Evolutionary conservation across 2,888 invertebrate species (phyloP).

Genomic region (Metacarcinus magister): DNA sequence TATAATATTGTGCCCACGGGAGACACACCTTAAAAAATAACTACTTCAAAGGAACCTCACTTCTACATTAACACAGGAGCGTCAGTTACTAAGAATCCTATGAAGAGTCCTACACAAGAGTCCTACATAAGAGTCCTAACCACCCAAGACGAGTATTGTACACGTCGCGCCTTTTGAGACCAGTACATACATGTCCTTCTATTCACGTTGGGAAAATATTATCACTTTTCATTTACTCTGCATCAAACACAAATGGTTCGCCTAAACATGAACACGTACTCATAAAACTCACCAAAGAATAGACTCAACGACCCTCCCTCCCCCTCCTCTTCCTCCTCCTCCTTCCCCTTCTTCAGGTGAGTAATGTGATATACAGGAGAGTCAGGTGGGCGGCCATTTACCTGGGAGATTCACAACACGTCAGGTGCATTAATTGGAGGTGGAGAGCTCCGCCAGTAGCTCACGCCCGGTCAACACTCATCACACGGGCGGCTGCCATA

Average conservation of each 20-base stretch:
- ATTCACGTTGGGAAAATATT: slow-evolving; percentile 9
- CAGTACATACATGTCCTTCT: neutral
- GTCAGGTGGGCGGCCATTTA: slow-evolving; percentile 53
- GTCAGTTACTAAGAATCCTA: neutral
- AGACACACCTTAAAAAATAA: neutral
- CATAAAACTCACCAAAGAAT: slow-evolving; percentile 31
- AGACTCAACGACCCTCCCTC: neutral
- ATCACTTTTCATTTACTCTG: slow-evolving; percentile 34
- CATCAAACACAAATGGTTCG: slow-evolving; percentile 44
- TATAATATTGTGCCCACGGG: neutral
- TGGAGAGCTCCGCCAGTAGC: slow-evolving; percentile 30
- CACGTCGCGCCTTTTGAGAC: neutral
- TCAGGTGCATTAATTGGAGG: slow-evolving; percentile 53
- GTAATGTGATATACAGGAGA: slow-evolving; percentile 51
- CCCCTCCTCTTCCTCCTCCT: slow-evolving; percentile 2
- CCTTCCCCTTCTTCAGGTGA: neutral
- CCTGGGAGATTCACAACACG: slow-evolving; percentile 51
- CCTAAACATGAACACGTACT: slow-evolving; percentile 35
- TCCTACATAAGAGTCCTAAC: slow-evolving; percentile 1
- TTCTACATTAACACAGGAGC: neutral
- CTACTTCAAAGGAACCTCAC: neutral
- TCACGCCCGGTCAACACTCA: slow-evolving; percentile 31
- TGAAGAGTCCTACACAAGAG: neutral
- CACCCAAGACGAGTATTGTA: neutral
- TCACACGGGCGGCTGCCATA: slow-evolving; percentile 17